phyloP scores from a whole-genome alignment of 2,888 invertebrate genomes.

The Elmis aenea region DNA sequence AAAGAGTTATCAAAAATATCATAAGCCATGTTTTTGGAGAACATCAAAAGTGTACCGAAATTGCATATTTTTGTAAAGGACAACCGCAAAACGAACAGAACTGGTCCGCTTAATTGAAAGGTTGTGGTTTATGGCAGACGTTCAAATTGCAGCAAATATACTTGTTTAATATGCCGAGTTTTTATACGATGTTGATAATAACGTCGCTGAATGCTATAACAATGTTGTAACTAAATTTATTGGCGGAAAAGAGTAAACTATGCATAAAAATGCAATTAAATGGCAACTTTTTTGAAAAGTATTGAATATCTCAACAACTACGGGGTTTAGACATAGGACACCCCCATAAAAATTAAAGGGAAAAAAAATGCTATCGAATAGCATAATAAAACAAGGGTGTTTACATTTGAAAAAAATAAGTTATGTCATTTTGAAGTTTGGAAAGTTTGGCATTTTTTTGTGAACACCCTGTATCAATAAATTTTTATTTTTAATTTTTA shows the following conservation, averaged over 20 bases:
- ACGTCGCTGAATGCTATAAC: conserved; percentile 30
- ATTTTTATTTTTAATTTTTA: too few species aligned
- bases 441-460: too few species aligned
- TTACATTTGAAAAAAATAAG: too few species aligned
- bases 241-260: conserved; percentile 35
- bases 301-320: too few species aligned
- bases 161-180: not conserved
- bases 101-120: conserved; percentile 1
- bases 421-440: too few species aligned
- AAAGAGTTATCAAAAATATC: conserved; percentile 1
- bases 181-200: conserved; percentile 23
- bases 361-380: too few species aligned
- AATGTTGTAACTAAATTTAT: conserved; percentile 30
- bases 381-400: too few species aligned
- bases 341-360: too few species aligned
- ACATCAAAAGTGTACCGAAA: not conserved
- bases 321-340: too few species aligned
- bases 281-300: too few species aligned
- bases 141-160: not conserved
- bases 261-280: too few species aligned
- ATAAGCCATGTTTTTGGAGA: conserved; percentile 1
- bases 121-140: not conserved
- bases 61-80: conserved; percentile 4
- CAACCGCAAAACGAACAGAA: not conserved
- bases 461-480: too few species aligned